These are phyloP conservation scores for Bellardia bayeri DNA, from an alignment of 2,888 invertebrate genomes.

Conservation along the genomic window DNA sequence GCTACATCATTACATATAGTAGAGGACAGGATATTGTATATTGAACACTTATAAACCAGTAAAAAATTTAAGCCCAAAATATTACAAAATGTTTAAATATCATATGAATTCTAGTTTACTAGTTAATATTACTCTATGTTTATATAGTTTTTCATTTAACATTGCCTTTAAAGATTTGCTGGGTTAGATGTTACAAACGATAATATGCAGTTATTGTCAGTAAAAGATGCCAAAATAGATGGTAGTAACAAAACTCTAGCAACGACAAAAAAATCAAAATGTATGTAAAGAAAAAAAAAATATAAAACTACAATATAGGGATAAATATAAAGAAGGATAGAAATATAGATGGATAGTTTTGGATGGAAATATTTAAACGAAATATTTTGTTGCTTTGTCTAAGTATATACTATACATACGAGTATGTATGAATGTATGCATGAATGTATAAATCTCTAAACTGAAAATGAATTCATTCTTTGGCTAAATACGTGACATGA, in stretches of 20 bases:
- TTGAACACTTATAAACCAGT: constrained; percentile 18
- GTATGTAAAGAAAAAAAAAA: neutral
- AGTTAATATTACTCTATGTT: neutral
- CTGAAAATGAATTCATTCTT: constrained; percentile 78
- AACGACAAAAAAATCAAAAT: constrained; percentile 3
- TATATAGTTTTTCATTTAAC: neutral
- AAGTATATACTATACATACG: neutral
- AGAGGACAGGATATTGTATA: neutral
- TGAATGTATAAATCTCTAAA: constrained; percentile 73
- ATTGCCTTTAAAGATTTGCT: neutral
- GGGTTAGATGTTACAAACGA: constrained; percentile 24
- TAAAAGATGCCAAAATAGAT: constrained; percentile 65
- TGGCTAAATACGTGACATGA: constrained; percentile 80
- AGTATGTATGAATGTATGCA: neutral
- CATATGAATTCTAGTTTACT: neutral
- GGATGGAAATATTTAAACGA: constrained; percentile 44
- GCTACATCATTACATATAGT: neutral
- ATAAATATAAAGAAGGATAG: constrained; percentile 36
- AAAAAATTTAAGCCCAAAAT: neutral
- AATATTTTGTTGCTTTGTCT: constrained; percentile 42
- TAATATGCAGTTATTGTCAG: constrained; percentile 65
- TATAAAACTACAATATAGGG: neutral
- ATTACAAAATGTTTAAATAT: neutral
- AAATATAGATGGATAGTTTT: constrained; percentile 23
- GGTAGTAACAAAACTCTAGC: constrained; percentile 23